Conservation (phyloP, 30 jellyfish, hydroid and myxozoan species). For the Turritopsis dohrnii region DNA sequence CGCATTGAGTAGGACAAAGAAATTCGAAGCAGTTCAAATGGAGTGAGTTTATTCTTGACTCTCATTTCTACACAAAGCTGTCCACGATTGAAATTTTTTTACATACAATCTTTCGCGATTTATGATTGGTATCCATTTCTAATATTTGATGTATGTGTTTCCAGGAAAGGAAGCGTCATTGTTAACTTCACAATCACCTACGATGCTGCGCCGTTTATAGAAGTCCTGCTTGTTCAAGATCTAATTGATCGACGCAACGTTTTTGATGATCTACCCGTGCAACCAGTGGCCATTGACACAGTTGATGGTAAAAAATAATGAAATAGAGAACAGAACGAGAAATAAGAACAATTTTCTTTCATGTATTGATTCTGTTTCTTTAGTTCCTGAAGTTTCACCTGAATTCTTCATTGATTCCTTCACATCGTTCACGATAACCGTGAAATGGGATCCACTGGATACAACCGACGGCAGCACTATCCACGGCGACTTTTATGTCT, state of each 20-base stretch:
- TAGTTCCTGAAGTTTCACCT: slow-evolving; percentile 14
- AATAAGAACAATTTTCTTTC: too few species aligned
- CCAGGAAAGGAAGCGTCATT: slow-evolving; percentile 12
- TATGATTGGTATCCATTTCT: too few species aligned
- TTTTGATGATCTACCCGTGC: neutral
- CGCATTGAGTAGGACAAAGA: neutral
- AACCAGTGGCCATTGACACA: neutral
- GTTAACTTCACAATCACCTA: neutral
- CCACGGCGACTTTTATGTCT: neutral
- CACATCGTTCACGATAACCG: neutral
- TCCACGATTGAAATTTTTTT: too few species aligned
- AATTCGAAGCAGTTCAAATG: neutral
- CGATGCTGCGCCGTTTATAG: neutral
- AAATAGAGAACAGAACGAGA: neutral
- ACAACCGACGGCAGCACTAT: neutral
- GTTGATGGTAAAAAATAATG: neutral
- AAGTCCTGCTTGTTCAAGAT: neutral
- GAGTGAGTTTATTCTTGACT: neutral
- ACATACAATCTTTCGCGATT: too few species aligned
- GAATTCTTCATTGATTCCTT: neutral
- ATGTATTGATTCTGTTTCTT: too few species aligned
- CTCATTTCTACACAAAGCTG: too few species aligned
- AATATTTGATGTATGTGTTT: too few species aligned
- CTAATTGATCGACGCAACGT: neutral
- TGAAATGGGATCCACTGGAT: neutral